Conservation (phyloP, 2,113 vertebrate genomes). For the Scytalopus superciliaris region DNA sequence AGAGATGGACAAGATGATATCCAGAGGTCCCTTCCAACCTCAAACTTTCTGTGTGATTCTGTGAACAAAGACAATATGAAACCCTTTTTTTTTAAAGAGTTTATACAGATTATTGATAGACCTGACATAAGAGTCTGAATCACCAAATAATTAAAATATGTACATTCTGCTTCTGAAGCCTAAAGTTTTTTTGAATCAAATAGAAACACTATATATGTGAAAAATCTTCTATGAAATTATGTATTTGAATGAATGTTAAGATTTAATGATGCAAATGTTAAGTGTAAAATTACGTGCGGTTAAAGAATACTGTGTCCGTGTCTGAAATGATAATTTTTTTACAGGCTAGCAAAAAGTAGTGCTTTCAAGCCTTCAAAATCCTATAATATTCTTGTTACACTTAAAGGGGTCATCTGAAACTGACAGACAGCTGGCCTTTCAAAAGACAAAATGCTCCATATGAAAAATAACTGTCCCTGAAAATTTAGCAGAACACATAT, state of each 20-base stretch:
- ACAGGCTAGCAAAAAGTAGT: not conserved
- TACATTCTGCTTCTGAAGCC: not conserved
- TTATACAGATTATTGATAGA: not conserved
- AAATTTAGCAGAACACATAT: not conserved
- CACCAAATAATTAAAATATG: not conserved
- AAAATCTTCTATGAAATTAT: not conserved
- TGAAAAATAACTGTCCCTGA: not conserved
- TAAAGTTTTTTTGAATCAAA: not conserved
- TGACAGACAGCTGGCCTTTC: not conserved
- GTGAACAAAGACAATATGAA: not conserved
- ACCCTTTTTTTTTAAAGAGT: not conserved
- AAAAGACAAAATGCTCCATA: not conserved
- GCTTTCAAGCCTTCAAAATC: not conserved
- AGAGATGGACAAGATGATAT: not conserved
- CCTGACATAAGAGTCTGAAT: not conserved
- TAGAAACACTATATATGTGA: not conserved
- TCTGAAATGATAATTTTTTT: not conserved
- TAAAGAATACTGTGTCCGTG: not conserved
- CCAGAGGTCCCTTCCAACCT: not conserved
- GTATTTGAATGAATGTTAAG: not conserved
- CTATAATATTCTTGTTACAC: not conserved
- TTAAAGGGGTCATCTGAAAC: not conserved
- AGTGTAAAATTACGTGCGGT: not conserved
- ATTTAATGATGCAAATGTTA: conserved; percentile 4
- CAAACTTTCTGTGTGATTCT: not conserved